phyloP scores from a whole-genome alignment of 2,888 invertebrate genomes.

The Pecten maximus region DNA sequence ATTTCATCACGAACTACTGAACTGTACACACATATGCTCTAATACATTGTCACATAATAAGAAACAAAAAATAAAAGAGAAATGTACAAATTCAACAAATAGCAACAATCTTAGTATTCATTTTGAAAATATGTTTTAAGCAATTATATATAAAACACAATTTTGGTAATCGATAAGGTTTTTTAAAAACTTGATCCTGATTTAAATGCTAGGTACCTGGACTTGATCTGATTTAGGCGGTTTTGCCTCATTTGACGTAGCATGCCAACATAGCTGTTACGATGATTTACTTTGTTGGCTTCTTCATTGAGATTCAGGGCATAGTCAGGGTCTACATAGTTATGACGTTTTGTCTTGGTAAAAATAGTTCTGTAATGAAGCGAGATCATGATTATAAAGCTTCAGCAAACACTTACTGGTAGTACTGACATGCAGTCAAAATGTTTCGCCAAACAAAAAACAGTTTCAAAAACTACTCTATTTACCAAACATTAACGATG shows the following conservation, averaged over 20 bases:
- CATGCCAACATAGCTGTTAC: conserved; percentile 75
- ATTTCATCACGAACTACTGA: background rate
- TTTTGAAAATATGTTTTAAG: background rate
- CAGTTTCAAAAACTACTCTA: background rate
- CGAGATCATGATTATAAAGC: background rate
- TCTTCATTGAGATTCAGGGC: conserved; percentile 79
- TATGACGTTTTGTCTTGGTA: conserved; percentile 77
- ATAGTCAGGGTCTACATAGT: conserved; percentile 82
- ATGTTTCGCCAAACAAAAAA: background rate
- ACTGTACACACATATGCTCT: too few relatives aligned
- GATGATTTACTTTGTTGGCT: conserved; percentile 70
- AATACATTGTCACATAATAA: background rate
- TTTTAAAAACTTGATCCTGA: background rate
- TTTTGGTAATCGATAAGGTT: background rate
- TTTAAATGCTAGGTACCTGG: conserved; percentile 65
- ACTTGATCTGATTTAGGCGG: conserved; percentile 67
- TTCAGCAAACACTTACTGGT: background rate
- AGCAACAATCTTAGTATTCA: background rate
- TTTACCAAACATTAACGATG: background rate
- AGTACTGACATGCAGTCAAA: background rate
- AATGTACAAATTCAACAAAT: background rate
- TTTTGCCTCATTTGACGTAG: conserved; percentile 75
- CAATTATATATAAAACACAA: background rate
- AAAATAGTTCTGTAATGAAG: conserved; percentile 78
- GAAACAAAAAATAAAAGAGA: background rate